Conservation (phyloP, 2,888 invertebrate species). For the Rhaphigaster nebulosa region DNA sequence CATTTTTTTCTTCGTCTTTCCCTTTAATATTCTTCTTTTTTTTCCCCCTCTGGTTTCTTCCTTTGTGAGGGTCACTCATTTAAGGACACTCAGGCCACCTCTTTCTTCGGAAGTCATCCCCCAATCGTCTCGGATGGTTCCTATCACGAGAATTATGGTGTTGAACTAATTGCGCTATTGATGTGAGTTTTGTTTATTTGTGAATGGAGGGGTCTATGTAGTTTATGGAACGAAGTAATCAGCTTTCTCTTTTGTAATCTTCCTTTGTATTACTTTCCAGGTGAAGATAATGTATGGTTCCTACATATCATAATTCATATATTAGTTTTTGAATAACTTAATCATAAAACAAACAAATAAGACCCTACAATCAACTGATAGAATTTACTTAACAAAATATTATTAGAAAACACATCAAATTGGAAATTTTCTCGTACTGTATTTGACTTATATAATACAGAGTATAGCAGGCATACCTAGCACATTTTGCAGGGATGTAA, state of each 20-base stretch:
- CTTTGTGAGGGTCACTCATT: constrained; percentile 26
- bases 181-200: background rate
- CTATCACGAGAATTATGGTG: background rate
- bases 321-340: no score
- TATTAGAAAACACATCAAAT: no score
- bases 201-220: background rate
- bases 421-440: background rate
- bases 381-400: background rate
- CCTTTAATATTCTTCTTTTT: background rate
- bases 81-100: constrained; percentile 14
- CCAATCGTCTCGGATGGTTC: background rate
- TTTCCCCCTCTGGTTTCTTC: background rate
- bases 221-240: background rate
- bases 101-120: background rate
- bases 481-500: no score
- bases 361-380: no score
- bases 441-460: background rate
- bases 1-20: constrained; percentile 19
- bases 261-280: background rate
- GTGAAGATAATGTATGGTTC: background rate
- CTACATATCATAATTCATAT: background rate
- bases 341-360: no score
- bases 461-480: no score
- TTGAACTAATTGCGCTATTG: constrained; percentile 24
- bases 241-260: background rate